phyloP scores from a whole-genome alignment of 2,113 vertebrate species.

The Rhinopomastus cyanomelas region DNA sequence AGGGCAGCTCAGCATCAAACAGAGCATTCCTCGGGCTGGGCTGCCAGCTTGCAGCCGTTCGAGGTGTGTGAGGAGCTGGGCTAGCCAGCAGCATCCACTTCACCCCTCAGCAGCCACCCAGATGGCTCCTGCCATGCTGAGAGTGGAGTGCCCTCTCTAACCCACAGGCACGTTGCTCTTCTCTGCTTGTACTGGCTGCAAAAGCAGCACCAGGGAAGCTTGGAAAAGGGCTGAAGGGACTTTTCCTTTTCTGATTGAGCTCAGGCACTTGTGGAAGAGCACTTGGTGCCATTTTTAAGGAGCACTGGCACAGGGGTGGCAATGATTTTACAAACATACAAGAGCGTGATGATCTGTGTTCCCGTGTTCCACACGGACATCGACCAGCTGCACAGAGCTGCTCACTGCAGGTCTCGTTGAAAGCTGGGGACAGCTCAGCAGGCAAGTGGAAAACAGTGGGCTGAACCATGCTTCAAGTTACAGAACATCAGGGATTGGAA shows the following conservation, averaged over 20 bases:
- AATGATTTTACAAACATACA: neutral
- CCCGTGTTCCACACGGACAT: neutral
- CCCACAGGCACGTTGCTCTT: neutral
- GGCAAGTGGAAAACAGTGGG: neutral
- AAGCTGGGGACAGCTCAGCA: neutral
- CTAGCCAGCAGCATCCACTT: conserved; percentile 12
- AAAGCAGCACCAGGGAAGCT: neutral
- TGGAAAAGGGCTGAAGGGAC: fast-evolving
- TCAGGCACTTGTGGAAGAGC: neutral
- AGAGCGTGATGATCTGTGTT: neutral
- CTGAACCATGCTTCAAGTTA: neutral
- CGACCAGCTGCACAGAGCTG: neutral
- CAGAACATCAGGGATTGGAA: too few species aligned
- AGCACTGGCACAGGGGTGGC: neutral
- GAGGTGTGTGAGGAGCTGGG: neutral
- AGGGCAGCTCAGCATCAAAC: neutral
- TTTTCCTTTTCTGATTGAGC: neutral
- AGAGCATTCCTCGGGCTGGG: neutral
- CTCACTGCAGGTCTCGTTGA: neutral
- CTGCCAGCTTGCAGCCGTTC: neutral
- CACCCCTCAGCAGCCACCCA: neutral
- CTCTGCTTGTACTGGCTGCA: fast-evolving
- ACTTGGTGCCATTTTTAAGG: neutral
- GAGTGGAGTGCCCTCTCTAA: neutral
- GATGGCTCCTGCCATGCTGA: neutral